Conservation (phyloP, 2,113 vertebrate species). For the Gavialis gangeticus region DNA sequence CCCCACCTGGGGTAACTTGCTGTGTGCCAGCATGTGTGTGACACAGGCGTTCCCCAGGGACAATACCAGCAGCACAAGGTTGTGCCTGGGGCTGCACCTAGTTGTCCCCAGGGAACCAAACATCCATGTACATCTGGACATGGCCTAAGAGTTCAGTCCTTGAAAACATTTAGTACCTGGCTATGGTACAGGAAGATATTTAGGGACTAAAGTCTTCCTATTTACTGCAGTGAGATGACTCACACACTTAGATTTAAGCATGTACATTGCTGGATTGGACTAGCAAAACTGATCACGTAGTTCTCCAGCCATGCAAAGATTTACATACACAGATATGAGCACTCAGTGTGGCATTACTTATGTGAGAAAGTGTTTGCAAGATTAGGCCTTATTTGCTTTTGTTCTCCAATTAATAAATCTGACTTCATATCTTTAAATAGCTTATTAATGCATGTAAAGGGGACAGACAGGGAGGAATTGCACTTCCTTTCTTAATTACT, state of each 20-base stretch:
- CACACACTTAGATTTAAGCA: rapidly evolving
- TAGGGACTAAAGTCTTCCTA: rapidly evolving
- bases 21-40: no score
- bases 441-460: constrained; percentile 14
- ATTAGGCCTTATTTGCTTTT: constrained; percentile 64
- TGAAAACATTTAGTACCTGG: not conserved
- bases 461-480: constrained; percentile 57
- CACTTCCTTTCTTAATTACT: constrained; percentile 71
- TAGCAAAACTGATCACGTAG: not conserved
- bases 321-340: not conserved
- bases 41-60: no score
- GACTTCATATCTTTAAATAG: constrained; percentile 65
- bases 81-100: no score
- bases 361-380: constrained; percentile 55
- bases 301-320: not conserved
- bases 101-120: no score
- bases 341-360: constrained; percentile 36
- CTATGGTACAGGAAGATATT: not conserved
- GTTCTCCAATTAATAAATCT: constrained; percentile 57
- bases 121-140: no score
- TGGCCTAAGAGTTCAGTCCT: not conserved
- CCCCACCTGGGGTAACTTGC: no score
- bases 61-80: no score
- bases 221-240: rapidly evolving
- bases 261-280: not conserved